Evolutionary conservation across 1,140 invertebrate genomes (phyloP), one percentile per base, ranked within the genome.

Genomic region (Thrips palmi): DNA sequence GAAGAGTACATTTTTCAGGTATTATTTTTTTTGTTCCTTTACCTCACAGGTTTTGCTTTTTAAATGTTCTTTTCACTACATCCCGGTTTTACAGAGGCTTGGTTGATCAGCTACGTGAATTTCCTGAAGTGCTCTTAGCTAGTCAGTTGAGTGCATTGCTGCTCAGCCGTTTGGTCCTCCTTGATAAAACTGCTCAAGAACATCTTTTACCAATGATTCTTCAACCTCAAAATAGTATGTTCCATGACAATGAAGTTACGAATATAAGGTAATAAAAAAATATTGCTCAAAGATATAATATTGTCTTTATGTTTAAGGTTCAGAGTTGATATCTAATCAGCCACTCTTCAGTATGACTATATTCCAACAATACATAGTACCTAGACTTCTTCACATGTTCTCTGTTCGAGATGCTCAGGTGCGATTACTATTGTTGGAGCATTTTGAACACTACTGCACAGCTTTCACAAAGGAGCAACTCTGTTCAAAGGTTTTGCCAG

Each of bases 151-250:
- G 74, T 31, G 67, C 68, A 28, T 60, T 80, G 31, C 54, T 89
- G 21, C 57, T 89, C 8, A 83, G 81, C 1, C 67, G 84, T 49
- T 70, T 88, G 60, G 83, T 87, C 19, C 59, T 88, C 24, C 56
- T 88, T 19, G 78, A 88, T 58, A 55, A 64, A 43, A 76, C 75
- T 29, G 85, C 85, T 10, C 73, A 78, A 55, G 59, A 64, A 33
- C 66, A 71, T 56, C 63, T 88, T 4, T 59, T 85, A 37, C 82
- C 83, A 28, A 68, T 65, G 53, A 62, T 89, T 41, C 59, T 88
- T 15, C 69, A 66, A 44, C 77, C 80, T 19, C 71, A 67, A 55
- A 59, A 62, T 49, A 62, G 67, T 70, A 47, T 58, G 43, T 31
- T 33, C 19, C 17, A 14, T 19, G 5, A 2, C 25, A n/a, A 8